Percentiles rank a stretch among this genome's conserved stretches.
Evolutionary conservation across 2,113 vertebrate genomes (phyloP).

Genomic region (Platysteira castanea): DNA sequence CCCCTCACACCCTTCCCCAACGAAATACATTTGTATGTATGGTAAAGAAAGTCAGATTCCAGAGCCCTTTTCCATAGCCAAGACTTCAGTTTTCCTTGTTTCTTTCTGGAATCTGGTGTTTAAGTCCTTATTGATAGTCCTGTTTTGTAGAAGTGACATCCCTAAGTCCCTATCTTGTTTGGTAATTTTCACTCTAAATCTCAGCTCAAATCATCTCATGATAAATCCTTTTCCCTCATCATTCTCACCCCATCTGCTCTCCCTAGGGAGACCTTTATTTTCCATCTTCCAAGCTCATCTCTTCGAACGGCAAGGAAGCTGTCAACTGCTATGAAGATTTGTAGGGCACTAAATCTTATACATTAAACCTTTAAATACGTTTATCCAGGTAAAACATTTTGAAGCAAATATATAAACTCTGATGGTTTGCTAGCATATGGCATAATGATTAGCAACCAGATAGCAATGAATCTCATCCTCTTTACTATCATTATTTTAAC

Average conservation of each 20-base stretch:
- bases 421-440: conserved; percentile 50
- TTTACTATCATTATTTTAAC: conserved; percentile 49
- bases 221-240: conserved; percentile 60
- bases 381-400: conserved; percentile 65
- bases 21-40: neutral
- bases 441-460: conserved; percentile 62
- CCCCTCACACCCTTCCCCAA: neutral
- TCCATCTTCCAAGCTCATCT: conserved; percentile 57
- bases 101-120: neutral
- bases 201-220: conserved; percentile 52
- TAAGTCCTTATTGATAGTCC: conserved; percentile 43
- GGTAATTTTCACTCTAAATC: conserved; percentile 63
- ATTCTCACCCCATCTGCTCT: conserved; percentile 62
- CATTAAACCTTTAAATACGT: conserved; percentile 58
- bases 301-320: conserved; percentile 45
- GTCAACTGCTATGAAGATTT: conserved; percentile 65
- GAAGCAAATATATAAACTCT: conserved; percentile 39
- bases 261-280: conserved; percentile 36
- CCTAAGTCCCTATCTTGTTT: conserved; percentile 64
- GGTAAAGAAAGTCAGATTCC: neutral
- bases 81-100: neutral
- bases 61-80: neutral
- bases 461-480: conserved; percentile 5
- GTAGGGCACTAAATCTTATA: conserved; percentile 59
- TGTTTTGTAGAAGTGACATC: conserved; percentile 49